Base-by-base conservation (phyloP, 1,140 invertebrate genomes). In the Drosophila busckii region DNA sequence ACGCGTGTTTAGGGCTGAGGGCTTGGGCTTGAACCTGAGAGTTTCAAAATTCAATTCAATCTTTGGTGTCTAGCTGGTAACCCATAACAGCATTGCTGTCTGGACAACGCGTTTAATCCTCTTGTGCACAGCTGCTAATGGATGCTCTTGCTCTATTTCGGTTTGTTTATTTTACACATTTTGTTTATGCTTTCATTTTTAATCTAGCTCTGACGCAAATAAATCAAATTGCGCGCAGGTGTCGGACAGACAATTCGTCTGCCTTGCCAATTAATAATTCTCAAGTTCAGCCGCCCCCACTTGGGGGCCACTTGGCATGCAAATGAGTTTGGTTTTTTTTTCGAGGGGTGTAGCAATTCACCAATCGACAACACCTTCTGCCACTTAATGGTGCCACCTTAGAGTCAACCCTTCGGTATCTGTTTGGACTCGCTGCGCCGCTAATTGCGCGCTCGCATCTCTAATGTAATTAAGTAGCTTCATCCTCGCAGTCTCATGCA, bases 371-470 rank as follows among this genome's bases (percentile, higher is more conserved):
- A 50, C 46, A 78, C 66, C 71, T 78, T 76, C 50, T 54, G 35
- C 40, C 37, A 40, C 64, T 49, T 82, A 73, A 80, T 75, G 59
- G 5, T 23, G n/a, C n/a, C n/a, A 46, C 31, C 26, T 9, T 26
- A 22, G 45, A 8, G 20, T 32, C 35, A 60, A 62, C 70, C 69
- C 49, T 71, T 67, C 5, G 34, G 15, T 4, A 25, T 34, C 50
- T 35, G 17, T 41, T 44, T 4, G 19, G 23, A 53, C 8, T 50
- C 17, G 17, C 41, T 32, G 32, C 45, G 9, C 28, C 15, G 60
- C 50, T 68, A 73, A 82, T 65, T 80, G 58, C 73, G 73, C n/a
- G n/a, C n/a, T n/a, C n/a, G n/a, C 73, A 78, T 78, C 73, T 55
- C 50, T 80, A 80, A 71, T 80, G 63, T 80, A 80, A 80, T 82